Percentiles rank a stretch among this genome's conserved stretches.
These are phyloP conservation scores for Brienomyrus longianalis DNA, from an alignment of 2,113 vertebrate genomes.

Conservation along the genomic window DNA sequence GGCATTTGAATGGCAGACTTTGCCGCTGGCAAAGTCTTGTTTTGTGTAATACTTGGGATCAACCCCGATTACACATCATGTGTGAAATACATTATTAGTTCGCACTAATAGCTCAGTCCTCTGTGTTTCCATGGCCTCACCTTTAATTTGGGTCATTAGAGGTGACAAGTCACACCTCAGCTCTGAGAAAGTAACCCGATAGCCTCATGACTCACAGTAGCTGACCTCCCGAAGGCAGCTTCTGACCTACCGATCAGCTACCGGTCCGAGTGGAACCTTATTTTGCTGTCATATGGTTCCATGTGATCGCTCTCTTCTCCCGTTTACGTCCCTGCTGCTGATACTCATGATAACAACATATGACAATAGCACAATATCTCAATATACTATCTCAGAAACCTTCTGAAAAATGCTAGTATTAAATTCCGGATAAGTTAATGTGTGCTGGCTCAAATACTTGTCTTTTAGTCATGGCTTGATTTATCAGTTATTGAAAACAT, in stretches of 20 bases:
- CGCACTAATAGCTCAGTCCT: constrained; percentile 52
- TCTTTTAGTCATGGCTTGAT: neutral
- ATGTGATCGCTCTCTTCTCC: neutral
- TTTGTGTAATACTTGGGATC: constrained; percentile 47
- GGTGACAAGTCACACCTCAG: constrained; percentile 53
- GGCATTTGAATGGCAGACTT: too few species aligned
- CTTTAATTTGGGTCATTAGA: constrained; percentile 18
- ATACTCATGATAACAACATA: neutral
- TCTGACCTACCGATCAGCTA: neutral
- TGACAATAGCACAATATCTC: neutral
- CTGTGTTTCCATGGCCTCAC: constrained; percentile 20
- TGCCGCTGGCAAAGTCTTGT: constrained; percentile 28
- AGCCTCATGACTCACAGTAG: neutral
- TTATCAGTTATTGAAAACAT: neutral
- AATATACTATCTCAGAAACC: neutral
- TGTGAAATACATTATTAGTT: constrained; percentile 47
- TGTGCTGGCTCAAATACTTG: neutral
- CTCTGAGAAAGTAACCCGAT: constrained; percentile 45
- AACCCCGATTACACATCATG: constrained; percentile 48
- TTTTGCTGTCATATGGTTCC: neutral
- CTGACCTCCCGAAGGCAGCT: neutral
- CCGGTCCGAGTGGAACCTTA: neutral
- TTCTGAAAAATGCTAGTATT: neutral
- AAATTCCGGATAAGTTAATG: neutral
- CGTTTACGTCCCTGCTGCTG: neutral